These are phyloP conservation scores for Sapayoa aenigma DNA, from an alignment of 2,113 vertebrate species.

Conservation along the genomic window DNA sequence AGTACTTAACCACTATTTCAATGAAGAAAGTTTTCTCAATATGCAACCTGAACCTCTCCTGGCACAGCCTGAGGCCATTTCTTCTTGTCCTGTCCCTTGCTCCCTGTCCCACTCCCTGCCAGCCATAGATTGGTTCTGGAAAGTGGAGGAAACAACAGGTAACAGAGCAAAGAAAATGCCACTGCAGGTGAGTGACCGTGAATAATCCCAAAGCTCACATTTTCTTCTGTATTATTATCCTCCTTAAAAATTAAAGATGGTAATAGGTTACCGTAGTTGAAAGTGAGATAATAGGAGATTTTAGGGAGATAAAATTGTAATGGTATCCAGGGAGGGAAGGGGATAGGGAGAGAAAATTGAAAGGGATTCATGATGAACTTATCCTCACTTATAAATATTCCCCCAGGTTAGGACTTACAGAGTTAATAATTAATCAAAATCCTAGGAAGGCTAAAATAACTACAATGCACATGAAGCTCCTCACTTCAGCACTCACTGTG, in stretches of 20 bases:
- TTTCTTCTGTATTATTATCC: neutral
- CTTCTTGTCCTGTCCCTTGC: neutral
- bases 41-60: neutral
- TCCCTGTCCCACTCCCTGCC: neutral
- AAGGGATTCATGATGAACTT: conserved; percentile 5
- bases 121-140: neutral
- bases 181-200: neutral
- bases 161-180: neutral
- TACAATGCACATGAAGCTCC: neutral
- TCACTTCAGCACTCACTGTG: neutral
- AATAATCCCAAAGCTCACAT: neutral
- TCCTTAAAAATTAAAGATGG: conserved; percentile 15
- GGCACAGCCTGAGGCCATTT: neutral
- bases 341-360: neutral
- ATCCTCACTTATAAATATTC: neutral
- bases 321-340: neutral
- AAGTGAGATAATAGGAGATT: conserved; percentile 1
- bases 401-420: neutral
- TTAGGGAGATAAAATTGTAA: neutral
- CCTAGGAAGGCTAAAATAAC: conserved; percentile 27
- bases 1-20: neutral
- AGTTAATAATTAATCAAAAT: conserved; percentile 63
- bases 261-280: neutral
- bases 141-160: neutral
- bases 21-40: neutral